These are phyloP conservation scores for Proales similis DNA, from an alignment of 1,140 invertebrate species.

Conservation along the genomic window DNA sequence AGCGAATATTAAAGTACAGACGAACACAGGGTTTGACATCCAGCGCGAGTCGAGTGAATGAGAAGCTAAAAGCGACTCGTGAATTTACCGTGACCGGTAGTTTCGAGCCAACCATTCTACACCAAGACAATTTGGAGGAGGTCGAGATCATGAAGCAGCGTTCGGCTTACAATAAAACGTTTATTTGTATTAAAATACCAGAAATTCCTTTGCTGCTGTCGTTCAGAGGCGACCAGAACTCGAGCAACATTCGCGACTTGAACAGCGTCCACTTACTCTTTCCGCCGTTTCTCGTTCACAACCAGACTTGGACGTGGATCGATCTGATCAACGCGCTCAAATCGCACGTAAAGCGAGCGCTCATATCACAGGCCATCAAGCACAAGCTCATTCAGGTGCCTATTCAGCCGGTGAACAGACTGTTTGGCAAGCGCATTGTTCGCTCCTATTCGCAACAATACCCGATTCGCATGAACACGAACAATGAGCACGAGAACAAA, in stretches of 20 bases:
- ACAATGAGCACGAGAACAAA: slow-evolving; percentile 21
- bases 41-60: too few species aligned
- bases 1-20: too few species aligned
- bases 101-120: too few species aligned
- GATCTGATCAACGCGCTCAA: slow-evolving; percentile 90
- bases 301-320: slow-evolving; percentile 99
- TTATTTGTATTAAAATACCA: slow-evolving; percentile 91
- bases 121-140: too few species aligned
- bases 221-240: slow-evolving; percentile 81
- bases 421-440: slow-evolving; percentile 19
- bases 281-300: slow-evolving; percentile 93
- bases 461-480: slow-evolving; percentile 22
- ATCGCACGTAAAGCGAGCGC: slow-evolving; percentile 79
- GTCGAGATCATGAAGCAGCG: slow-evolving; percentile 62
- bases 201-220: slow-evolving; percentile 90
- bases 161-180: slow-evolving; percentile 95
- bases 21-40: too few species aligned
- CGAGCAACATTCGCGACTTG: slow-evolving; percentile 94
- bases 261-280: slow-evolving; percentile 84
- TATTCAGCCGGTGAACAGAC: slow-evolving; percentile 29
- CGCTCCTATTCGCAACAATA: slow-evolving; percentile 15
- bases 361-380: slow-evolving; percentile 66
- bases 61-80: too few species aligned
- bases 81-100: too few species aligned
- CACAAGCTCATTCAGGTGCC: slow-evolving; percentile 26